Conservation (phyloP, 2,797 vertebrate genomes). For the Poeciliopsis presidionis region DNA sequence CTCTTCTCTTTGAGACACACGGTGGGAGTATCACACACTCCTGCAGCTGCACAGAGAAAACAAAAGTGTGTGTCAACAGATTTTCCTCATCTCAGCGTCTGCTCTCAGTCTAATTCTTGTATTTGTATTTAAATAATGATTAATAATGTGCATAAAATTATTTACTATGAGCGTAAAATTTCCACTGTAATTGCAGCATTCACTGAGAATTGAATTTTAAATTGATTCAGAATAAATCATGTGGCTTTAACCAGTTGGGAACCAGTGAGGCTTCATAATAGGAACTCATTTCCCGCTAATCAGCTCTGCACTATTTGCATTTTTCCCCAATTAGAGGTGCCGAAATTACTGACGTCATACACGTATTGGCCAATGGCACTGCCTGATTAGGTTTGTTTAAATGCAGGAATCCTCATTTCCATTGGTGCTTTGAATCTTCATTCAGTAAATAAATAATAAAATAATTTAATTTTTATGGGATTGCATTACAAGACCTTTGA, state of each 20-base stretch:
- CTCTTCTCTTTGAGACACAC: background rate
- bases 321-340: slow-evolving; percentile 48
- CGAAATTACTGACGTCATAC: slow-evolving; percentile 59
- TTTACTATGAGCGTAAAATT: slow-evolving; percentile 15
- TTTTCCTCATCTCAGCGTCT: slow-evolving; percentile 1
- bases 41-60: background rate
- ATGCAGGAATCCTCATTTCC: slow-evolving; percentile 2
- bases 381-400: slow-evolving; percentile 49
- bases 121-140: background rate
- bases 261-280: slow-evolving; percentile 12
- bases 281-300: slow-evolving; percentile 38
- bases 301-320: slow-evolving; percentile 34
- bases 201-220: background rate
- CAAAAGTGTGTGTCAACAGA: slow-evolving; percentile 8
- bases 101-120: background rate
- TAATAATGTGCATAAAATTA: slow-evolving; percentile 11
- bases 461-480: background rate
- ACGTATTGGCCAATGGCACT: slow-evolving; percentile 48
- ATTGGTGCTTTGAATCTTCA: background rate
- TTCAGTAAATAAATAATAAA: background rate
- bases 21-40: background rate
- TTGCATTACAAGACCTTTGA: background rate
- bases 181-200: background rate
- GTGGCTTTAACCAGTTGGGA: slow-evolving; percentile 26
- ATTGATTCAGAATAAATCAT: background rate